A percentile compares a stretch with the other conserved stretches of the same genome.
These are phyloP conservation scores for Acanthococcus lagerstroemiae DNA, from an alignment of 2,888 invertebrate species.

Conservation along the genomic window DNA sequence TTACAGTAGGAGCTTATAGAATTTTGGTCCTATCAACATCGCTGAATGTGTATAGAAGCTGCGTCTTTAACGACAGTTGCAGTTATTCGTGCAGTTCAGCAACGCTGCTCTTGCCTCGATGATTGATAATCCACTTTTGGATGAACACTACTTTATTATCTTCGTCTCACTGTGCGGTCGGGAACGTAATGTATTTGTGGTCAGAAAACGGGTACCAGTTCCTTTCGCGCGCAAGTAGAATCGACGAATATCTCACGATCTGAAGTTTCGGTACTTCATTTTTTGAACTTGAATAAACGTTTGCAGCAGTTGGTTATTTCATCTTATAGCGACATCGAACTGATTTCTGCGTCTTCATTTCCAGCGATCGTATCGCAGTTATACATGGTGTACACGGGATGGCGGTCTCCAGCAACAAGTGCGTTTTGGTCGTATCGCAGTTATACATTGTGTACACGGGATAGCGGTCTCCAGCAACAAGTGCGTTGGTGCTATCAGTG, in stretches of 20 bases:
- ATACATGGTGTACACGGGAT: conserved; percentile 88
- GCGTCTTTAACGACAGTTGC: conserved; percentile 85
- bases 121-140: conserved; percentile 93
- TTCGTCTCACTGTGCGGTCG: conserved; percentile 3
- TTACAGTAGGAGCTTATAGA: conserved; percentile 88
- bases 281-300: conserved; percentile 31
- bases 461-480: conserved; percentile 87
- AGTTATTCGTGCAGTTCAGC: conserved; percentile 97
- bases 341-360: background rate
- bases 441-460: conserved; percentile 90
- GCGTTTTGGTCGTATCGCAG: conserved; percentile 51
- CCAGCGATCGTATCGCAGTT: conserved; percentile 45
- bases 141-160: conserved; percentile 34
- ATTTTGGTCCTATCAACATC: conserved; percentile 87
- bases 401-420: conserved; percentile 85
- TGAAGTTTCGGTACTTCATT: conserved; percentile 32
- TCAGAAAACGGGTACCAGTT: conserved; percentile 17
- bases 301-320: conserved; percentile 26
- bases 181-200: conserved; percentile 1
- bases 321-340: background rate
- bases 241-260: conserved; percentile 34
- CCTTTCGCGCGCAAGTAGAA: conserved; percentile 30
- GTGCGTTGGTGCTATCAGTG: conserved; percentile 81
- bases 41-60: conserved; percentile 84
- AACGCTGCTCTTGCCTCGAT: conserved; percentile 88